Evolutionary conservation across 2,797 vertebrate species (phyloP).

Genomic region (Anguilla marmorata): DNA sequence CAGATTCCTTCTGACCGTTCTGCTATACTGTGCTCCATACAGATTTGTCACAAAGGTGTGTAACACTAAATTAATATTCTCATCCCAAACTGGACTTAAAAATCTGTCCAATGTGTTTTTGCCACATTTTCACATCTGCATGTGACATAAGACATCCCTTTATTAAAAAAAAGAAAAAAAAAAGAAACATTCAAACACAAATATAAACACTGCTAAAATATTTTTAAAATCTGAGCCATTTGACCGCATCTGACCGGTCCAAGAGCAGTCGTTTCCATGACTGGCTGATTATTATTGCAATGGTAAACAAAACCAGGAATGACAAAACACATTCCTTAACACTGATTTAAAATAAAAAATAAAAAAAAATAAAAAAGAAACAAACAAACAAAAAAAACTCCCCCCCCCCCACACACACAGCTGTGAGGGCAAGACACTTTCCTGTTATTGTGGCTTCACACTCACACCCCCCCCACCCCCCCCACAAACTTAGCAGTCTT

Average conservation of each 20-base stretch:
- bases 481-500: neutral
- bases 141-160: neutral
- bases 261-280: neutral
- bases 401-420: neutral
- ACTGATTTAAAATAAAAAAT: neutral
- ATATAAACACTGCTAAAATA: neutral
- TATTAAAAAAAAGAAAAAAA: neutral
- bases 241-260: neutral
- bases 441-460: neutral
- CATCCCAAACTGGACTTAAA: neutral
- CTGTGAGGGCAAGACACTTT: neutral
- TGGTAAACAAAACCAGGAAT: constrained; percentile 30
- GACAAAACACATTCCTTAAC: constrained; percentile 26
- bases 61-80: neutral
- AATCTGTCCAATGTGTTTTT: neutral
- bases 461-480: neutral
- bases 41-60: neutral
- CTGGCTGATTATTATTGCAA: constrained; percentile 26
- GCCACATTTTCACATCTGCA: neutral
- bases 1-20: neutral
- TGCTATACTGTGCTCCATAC: neutral
- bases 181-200: neutral
- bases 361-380: no score
- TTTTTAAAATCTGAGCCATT: neutral
- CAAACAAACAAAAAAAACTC: neutral